Conservation (phyloP, 2,113 vertebrate genomes). For the Procavia capensis region DNA sequence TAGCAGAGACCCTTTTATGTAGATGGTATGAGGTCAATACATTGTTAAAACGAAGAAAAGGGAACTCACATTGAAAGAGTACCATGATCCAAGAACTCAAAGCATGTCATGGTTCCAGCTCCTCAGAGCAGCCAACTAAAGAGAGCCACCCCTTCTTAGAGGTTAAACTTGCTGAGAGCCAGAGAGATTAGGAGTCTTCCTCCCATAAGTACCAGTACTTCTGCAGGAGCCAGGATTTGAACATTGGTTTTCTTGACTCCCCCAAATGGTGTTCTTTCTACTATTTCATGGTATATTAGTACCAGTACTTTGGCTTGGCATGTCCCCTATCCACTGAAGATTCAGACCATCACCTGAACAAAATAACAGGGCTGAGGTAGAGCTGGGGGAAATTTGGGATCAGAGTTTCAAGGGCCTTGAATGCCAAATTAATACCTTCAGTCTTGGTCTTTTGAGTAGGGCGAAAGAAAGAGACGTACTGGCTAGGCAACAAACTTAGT, state of each 20-base stretch:
- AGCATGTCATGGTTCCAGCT: neutral
- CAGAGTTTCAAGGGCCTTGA: neutral
- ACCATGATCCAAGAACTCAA: neutral
- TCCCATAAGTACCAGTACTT: fast-evolving
- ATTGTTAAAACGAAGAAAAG: neutral
- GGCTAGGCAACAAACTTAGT: neutral
- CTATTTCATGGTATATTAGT: neutral
- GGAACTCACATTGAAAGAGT: neutral
- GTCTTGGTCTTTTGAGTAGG: neutral
- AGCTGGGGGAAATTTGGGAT: neutral
- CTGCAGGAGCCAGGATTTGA: neutral
- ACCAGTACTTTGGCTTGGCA: too few species aligned
- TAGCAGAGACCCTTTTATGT: neutral
- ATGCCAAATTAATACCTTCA: neutral
- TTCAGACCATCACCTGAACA: neutral
- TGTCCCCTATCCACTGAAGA: neutral
- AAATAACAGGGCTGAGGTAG: neutral
- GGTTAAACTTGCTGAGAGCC: neutral
- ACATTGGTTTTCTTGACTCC: neutral
- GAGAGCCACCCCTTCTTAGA: neutral
- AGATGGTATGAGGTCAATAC: neutral
- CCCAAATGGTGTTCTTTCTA: neutral
- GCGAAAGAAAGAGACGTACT: neutral
- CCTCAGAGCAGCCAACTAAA: neutral
- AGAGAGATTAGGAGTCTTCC: neutral